Base-by-base conservation (phyloP, 1,140 invertebrate species). In the Parasteatoda tepidariorum region DNA sequence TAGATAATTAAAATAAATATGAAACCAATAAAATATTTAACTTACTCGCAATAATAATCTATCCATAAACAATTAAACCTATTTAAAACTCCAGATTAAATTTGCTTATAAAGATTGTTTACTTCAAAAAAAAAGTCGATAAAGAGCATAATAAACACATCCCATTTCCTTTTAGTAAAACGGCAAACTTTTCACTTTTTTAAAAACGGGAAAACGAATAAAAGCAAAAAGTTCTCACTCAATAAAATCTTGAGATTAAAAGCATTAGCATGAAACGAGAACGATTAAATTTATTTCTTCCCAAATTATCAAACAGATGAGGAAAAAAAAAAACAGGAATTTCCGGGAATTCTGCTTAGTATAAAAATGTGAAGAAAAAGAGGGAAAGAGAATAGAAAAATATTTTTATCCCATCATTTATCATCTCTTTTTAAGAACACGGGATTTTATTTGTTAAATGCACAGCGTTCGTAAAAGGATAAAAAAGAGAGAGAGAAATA, bases 381-480 rank as follows among this genome's bases (percentile, higher is more conserved):
- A 18, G 38, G 4, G 18, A 2, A 48, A 48, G 18, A 48, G 4
- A 48, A 48, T 9, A 18, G 38, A 4, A 48, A 48, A 48, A 48
- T 48, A 57, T 57, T 71, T 71, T 71, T 30, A 71, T 71, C 38
- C 68, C 68, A 33, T 4, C 68, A 71, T 71, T 71, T 71, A 71
- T 71, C 68, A 71, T 57, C 54, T 28, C 38, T 48, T 48, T 48
- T 48, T 48, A 48, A 48, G 38, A 48, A 48, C 38, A 13, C 9
- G 38, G 18, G 38, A 48, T 48, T 48, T 18, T 48, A 48, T 48
- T 2, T 48, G 38, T 48, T 48, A 48, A 9, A 48, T 48, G n/a
- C n/a, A n/a, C n/a, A n/a, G 38, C 38, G 38, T 48, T 48, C 33
- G 11, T 9, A 61, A 26, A 28, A 34, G 30, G 9, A 31, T 18